A percentile compares a stretch with the other conserved stretches of the same genome.
Evolutionary conservation across 35 echinoderm and acorn worm species (phyloP).

Genomic region (Heliocidaris tuberculata): DNA sequence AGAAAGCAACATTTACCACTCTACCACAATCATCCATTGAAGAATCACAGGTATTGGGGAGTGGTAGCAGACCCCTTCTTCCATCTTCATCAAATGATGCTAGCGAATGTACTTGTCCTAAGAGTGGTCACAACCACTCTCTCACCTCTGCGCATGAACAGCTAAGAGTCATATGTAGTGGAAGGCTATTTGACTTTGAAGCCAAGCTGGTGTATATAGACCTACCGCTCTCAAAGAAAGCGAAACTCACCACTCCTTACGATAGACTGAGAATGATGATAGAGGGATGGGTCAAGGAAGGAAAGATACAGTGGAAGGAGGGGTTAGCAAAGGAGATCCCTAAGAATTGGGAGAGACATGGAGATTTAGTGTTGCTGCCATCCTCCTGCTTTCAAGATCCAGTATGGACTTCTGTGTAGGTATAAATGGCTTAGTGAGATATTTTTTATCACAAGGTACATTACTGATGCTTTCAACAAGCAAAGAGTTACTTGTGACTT

Average conservation of each 20-base stretch:
- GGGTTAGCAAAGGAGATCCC: constrained; percentile 65
- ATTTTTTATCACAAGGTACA: background rate
- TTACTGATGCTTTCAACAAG: no score
- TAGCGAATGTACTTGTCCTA: background rate
- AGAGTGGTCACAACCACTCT: background rate
- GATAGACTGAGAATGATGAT: constrained; percentile 35
- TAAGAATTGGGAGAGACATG: constrained; percentile 87
- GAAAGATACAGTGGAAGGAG: constrained; percentile 37
- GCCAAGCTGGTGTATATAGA: background rate
- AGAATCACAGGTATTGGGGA: background rate
- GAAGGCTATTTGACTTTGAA: background rate
- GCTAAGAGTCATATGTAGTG: background rate
- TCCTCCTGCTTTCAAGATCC: constrained; percentile 21
- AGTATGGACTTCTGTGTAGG: constrained; percentile 25
- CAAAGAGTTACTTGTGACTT: no score
- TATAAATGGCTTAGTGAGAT: background rate
- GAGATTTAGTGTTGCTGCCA: constrained; percentile 78
- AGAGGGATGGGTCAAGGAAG: constrained; percentile 23
- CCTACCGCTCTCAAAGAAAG: constrained; percentile 67
- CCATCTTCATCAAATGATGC: background rate
- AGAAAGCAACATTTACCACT: background rate
- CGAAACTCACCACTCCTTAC: constrained; percentile 47
- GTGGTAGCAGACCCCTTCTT: background rate
- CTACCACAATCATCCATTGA: background rate
- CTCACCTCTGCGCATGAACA: background rate